Evolutionary conservation across 1,140 invertebrate genomes (phyloP), one percentile per base, ranked within the genome.

Genomic region (Dendrolimus kikuchii): DNA sequence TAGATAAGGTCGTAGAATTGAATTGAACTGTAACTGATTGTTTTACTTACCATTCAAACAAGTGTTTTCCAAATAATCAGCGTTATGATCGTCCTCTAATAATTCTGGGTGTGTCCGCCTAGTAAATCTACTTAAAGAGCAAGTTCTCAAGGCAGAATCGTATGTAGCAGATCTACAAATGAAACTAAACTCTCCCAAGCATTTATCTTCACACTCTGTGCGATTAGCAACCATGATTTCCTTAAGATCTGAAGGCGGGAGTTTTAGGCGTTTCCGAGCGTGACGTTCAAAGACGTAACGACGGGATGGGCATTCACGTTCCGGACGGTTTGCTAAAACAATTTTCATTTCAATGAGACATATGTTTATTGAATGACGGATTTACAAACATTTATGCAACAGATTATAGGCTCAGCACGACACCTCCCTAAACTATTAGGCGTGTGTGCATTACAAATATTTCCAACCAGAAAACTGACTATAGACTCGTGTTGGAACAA

Each of bases 31-130:
- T 23, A 23, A 23, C 23, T 23, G 23, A 23, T 23, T 23, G 1
- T 23, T 23, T 23, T 9, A 7, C 70, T 89, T 88, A 96, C 95
- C 93, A 77, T 94, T 95, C 1, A 97, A 80, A 76, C 95, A 97
- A 42, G 95, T 95, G 71, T 97, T 97, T 89, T 97, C 95, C 60
- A 96, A 88, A 78, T 97, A 97, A 78, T 97, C 95, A 2, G 93
- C 92, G 77, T 94, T 95, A 2, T 94, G 92, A 78, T 96, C 94
- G 62, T 95, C 93, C 71, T 95, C 92, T 38, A 95, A 74, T 4
- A 96, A 85, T 65, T 94, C 94, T 0, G 95, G 94, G 78, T 96
- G 94, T 1, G 95, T 95, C 64, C 95, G 89, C 64, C 95, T 87
- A 0, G 95, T 97, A 66, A 95, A 95, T 54, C 88, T 74, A 73